These are phyloP conservation scores for Erebia epiphron DNA, from an alignment of 2,888 invertebrate species.

Conservation along the genomic window DNA sequence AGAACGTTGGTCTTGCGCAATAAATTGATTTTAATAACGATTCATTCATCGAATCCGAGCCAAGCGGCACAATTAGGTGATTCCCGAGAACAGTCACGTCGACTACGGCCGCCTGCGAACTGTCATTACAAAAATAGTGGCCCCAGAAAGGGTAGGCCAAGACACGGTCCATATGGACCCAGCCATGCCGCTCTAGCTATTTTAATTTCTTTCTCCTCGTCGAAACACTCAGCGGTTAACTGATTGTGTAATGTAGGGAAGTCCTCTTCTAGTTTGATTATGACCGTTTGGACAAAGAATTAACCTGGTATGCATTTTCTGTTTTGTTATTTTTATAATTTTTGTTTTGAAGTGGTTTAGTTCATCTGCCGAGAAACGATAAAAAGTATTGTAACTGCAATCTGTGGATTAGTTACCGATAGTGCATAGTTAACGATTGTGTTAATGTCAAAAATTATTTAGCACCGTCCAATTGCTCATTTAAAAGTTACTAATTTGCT, in stretches of 20 bases:
- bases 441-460: no score
- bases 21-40: conserved; percentile 50
- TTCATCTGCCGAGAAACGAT: no score
- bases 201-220: conserved; percentile 66
- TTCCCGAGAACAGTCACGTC: conserved; percentile 59
- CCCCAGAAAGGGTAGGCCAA: conserved; percentile 77
- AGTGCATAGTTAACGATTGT: no score
- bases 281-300: neutral
- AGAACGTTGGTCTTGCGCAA: conserved; percentile 41
- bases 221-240: conserved; percentile 36
- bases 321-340: neutral
- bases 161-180: conserved; percentile 75
- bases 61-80: conserved; percentile 69
- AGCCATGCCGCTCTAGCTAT: conserved; percentile 53
- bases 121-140: conserved; percentile 81
- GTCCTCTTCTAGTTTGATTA: conserved; percentile 16
- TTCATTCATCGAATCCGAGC: conserved; percentile 59
- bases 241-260: conserved; percentile 34
- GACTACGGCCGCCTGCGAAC: conserved; percentile 69
- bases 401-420: no score
- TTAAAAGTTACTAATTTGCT: no score
- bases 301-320: neutral
- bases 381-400: no score
- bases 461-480: no score
- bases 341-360: neutral